Evolutionary conservation across 2,113 vertebrate species (phyloP).

Genomic region (Periophthalmodon schlosseri): DNA sequence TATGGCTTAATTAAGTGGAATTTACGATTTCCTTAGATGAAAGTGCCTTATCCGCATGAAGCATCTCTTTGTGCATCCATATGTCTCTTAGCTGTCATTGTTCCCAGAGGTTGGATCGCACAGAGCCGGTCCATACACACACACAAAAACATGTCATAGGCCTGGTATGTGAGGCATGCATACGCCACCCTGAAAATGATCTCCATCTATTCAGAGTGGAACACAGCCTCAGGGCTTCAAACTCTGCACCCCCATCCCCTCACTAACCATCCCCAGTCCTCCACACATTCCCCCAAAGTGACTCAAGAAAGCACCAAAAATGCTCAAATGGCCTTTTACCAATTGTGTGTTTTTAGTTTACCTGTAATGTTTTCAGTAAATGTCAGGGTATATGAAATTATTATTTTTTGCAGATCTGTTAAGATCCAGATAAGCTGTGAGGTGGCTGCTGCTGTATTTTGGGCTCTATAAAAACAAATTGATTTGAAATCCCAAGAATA

Average conservation of each 20-base stretch:
- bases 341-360: background rate
- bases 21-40: constrained; percentile 55
- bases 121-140: constrained; percentile 14
- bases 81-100: constrained; percentile 16
- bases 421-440: background rate
- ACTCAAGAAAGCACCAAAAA: constrained; percentile 28
- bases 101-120: constrained; percentile 12
- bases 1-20: constrained; percentile 35
- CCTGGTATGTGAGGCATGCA: constrained; percentile 70
- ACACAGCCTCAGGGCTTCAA: constrained; percentile 50
- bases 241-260: constrained; percentile 12
- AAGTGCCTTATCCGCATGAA: constrained; percentile 18
- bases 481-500: too few species aligned
- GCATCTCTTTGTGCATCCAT: constrained; percentile 18
- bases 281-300: constrained; percentile 33
- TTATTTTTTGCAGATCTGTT: background rate
- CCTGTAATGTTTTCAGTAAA: too few species aligned
- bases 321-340: background rate
- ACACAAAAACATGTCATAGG: constrained; percentile 58
- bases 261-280: constrained; percentile 6
- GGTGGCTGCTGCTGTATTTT: background rate
- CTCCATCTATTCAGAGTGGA: constrained; percentile 55
- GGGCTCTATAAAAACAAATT: too few species aligned
- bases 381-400: too few species aligned
- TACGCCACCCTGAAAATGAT: constrained; percentile 60